phyloP scores from a whole-genome alignment of 2,888 invertebrate genomes.

The Drosophila helvetica region DNA sequence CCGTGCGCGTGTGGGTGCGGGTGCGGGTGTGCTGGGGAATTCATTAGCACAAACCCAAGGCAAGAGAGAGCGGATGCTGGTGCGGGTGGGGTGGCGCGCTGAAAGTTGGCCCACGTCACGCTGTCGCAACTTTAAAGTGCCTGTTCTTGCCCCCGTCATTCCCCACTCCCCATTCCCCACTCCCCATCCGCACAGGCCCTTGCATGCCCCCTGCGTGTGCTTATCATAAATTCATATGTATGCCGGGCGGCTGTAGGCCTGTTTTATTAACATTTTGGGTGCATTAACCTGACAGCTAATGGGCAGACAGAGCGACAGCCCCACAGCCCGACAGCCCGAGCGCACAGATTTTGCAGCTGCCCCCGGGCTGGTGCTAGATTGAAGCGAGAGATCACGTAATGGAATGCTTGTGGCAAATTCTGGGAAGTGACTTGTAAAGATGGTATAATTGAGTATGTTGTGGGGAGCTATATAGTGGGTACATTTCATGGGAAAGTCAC shows the following conservation, averaged over 20 bases:
- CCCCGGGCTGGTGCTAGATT: constrained; percentile 27
- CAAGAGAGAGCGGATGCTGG: constrained; percentile 8
- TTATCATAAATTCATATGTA: constrained; percentile 75
- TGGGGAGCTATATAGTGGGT: constrained; percentile 5
- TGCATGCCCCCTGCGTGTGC: constrained; percentile 62
- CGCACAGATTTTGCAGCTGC: constrained; percentile 50
- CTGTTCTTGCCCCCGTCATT: constrained; percentile 12
- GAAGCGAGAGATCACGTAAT: constrained; percentile 35
- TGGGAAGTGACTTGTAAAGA: constrained; percentile 40
- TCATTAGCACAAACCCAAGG: constrained; percentile 69
- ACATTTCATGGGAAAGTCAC: constrained; percentile 3
- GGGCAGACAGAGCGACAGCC: constrained; percentile 31
- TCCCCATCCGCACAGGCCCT: background rate
- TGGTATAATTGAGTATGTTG: constrained; percentile 34
- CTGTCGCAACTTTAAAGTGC: constrained; percentile 66
- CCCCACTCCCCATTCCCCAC: too few species aligned
- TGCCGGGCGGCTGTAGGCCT: constrained; percentile 37
- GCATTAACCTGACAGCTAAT: constrained; percentile 71
- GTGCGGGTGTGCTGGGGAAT: constrained; percentile 66
- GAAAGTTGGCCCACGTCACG: constrained; percentile 53
- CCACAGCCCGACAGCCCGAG: constrained; percentile 9
- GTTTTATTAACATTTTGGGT: constrained; percentile 73
- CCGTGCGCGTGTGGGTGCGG: constrained; percentile 36
- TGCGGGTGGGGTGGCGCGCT: constrained; percentile 5
- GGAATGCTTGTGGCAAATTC: constrained; percentile 32